phyloP scores from a whole-genome alignment of 2,113 vertebrate species.

The Sinocyclocheilus rhinocerous region DNA sequence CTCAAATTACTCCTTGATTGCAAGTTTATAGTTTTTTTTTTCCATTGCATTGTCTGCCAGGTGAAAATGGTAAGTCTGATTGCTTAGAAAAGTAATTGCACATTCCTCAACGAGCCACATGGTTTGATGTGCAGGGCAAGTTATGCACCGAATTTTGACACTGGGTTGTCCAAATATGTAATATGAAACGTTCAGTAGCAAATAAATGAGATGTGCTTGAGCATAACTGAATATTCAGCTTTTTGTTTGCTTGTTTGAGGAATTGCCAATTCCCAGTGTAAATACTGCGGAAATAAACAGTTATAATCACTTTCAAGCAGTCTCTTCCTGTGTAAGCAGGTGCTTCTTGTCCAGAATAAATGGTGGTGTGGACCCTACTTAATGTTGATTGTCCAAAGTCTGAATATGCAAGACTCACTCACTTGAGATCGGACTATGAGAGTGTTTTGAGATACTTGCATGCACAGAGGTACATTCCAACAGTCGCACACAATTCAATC shows the following conservation, averaged over 20 bases:
- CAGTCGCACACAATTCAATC: conserved; percentile 39
- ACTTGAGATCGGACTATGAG: neutral
- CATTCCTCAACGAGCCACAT: neutral
- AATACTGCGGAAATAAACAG: neutral
- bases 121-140: neutral
- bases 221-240: neutral
- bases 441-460: neutral
- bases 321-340: neutral
- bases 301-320: neutral
- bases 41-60: neutral
- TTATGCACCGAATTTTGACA: neutral
- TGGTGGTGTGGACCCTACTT: neutral
- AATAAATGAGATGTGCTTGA: neutral
- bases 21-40: neutral
- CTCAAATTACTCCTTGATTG: neutral
- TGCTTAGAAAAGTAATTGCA: neutral
- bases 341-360: neutral
- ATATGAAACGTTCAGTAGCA: neutral
- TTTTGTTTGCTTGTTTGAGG: neutral
- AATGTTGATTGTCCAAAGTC: neutral
- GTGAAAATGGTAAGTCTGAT: neutral
- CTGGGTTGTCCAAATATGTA: neutral
- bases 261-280: neutral
- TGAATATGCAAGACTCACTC: neutral
- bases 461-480: conserved; percentile 21